Evolutionary conservation across 2,888 invertebrate genomes (phyloP), one percentile per base, ranked within the genome.

Genomic region (Clepsis dumicolana): DNA sequence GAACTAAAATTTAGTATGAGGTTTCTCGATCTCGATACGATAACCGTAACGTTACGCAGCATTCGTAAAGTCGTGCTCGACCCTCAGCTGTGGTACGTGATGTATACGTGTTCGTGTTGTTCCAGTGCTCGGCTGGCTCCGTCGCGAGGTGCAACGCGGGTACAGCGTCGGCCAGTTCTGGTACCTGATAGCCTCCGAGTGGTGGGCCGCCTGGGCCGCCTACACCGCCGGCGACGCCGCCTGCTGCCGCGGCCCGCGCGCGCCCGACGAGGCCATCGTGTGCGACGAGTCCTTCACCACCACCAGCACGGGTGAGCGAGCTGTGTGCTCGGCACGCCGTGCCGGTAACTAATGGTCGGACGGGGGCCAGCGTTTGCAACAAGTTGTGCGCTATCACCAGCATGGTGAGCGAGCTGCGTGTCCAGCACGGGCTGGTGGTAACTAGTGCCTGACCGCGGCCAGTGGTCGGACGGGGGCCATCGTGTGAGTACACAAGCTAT

Each of bases 201-300:
- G 98, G 98, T 98, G 98, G 98, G 95, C 95, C 71, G 91, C 92
- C 14, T 98, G 98, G 98, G 89, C 94, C 64, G 94, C 95, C 48
- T 96, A 97, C 89, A 95, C 96, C 54, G 86, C 82, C 65, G 85
- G 84, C 63, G 80, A 83, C 38, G 82, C 84, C n/a, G 81, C 81
- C 74, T 77, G 80, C 77, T 86, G 89, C 76, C 82, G 85, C 25
- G 60, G 75, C 74, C 70, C 78, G 82, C 81, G 74, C 79, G 76
- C 78, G 54, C 78, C 95, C 16, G 96, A 96, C 79, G 95, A 95
- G 79, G 95, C 95, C 27, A 94, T 95, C 70, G 95, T 95, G 4
- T 95, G 95, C 77, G 96, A 96, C 80, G 96, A 96, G 85, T 96
- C 96, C 84, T 95, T 96, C 80, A 95, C 95, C 50, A 95, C 94